A percentile compares a stretch with the other conserved stretches of the same genome.
phyloP scores from a whole-genome alignment of 2,888 invertebrate genomes.

The Sialis fuliginosa region DNA sequence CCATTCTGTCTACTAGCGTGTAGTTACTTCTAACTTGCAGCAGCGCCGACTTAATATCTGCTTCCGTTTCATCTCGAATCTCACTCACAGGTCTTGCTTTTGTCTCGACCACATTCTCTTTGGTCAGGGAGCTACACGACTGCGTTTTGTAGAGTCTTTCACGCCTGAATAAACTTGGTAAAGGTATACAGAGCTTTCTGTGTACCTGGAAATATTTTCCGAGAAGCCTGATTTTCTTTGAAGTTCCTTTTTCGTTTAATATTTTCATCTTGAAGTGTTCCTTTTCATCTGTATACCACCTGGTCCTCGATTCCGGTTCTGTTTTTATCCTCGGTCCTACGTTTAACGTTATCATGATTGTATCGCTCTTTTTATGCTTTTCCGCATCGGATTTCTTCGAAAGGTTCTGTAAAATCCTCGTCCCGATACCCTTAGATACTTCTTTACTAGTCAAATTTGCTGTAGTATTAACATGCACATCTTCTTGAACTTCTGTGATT shows the following conservation, averaged over 20 bases:
- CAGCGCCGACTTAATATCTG: background rate
- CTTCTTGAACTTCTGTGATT: slow-evolving; percentile 73
- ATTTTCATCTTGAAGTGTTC: slow-evolving; percentile 17
- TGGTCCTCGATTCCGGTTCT: slow-evolving; percentile 11
- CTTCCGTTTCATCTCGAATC: slow-evolving; percentile 20
- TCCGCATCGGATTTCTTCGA: slow-evolving; percentile 10
- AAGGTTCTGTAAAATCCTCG: slow-evolving; percentile 30
- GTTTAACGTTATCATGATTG: slow-evolving; percentile 14
- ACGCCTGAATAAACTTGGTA: slow-evolving; percentile 34
- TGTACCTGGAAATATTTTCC: slow-evolving; percentile 52
- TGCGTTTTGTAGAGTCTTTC: slow-evolving; percentile 41
- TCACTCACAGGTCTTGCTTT: slow-evolving; percentile 26
- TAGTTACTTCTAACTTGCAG: slow-evolving; percentile 9
- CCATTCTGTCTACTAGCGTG: slow-evolving; percentile 18
- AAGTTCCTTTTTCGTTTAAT: slow-evolving; percentile 18
- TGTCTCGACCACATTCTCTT: slow-evolving; percentile 24
- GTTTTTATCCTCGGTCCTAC: slow-evolving; percentile 8
- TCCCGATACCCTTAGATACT: slow-evolving; percentile 28
- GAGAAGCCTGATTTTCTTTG: slow-evolving; percentile 38
- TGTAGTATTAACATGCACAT: slow-evolving; percentile 23
- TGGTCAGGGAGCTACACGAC: slow-evolving; percentile 39
- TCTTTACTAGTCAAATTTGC: slow-evolving; percentile 17
- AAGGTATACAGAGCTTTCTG: slow-evolving; percentile 41
- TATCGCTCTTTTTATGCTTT: slow-evolving; percentile 14
- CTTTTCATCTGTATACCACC: slow-evolving; percentile 13